Base-by-base conservation (phyloP, 2,888 invertebrate species). In the Chrysomela aeneicollis region DNA sequence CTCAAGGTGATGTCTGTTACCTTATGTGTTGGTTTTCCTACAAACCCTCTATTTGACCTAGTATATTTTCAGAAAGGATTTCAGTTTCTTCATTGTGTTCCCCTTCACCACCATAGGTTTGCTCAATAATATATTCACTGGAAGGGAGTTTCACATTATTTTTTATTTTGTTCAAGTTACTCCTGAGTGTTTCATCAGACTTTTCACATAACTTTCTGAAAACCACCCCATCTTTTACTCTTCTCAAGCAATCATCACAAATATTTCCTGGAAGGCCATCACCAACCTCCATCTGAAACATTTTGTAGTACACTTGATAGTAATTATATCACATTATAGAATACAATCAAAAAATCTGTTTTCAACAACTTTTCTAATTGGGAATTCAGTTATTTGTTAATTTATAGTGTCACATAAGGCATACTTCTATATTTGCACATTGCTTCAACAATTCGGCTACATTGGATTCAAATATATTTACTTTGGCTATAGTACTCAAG, bases 221-320 rank as follows among this genome's bases (percentile, higher is more conserved):
- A 17, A 58, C 55, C 59, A 71, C 73, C 8, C 69, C 71, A 18
- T 66, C 71, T 18, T 68, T 68, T 4, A 76, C 59, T 61, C 72
- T 70, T n/a, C 71, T 59, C 19, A 73, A 58, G 67, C 79, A 79
- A 47, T 69, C 47, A 32, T 59, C 49, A 68, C 79, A 79, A 32
- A 79, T 74, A 47, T 72, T 68, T 52, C 73, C 69, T 17, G 79
- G 78, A n/a, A 78, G 65, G 15, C 73, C 75, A 64, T 79, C 79
- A 18, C 71, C 72, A 17, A 46, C 26, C 49, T 75, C 73, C n/a
- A 83, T 78, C 77, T 81, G 61, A 69, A 69, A 64, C 26, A 50
- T n/a, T n/a, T n/a, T n/a, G n/a, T n/a, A n/a, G 35, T 22, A 22
- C 21, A 0, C 74, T 6, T 52, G 8, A 30, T n/a, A n/a, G n/a